Evolutionary conservation across 1,140 invertebrate genomes (phyloP).

Genomic region (Sycophila sp.): DNA sequence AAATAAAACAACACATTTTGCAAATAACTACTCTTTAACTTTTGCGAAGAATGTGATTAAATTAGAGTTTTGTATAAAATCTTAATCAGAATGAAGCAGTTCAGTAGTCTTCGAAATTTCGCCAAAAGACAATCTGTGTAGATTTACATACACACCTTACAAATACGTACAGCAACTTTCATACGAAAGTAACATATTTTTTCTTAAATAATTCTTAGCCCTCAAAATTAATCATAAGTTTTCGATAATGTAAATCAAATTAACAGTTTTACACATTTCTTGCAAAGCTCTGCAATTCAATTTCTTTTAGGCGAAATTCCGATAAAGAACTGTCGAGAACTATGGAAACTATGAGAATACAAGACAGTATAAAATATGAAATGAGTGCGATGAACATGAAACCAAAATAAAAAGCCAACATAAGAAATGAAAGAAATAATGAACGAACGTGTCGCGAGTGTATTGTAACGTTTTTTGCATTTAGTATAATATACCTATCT

Average conservation of each 20-base stretch:
- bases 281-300: neutral
- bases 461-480: conserved; percentile 62
- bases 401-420: conserved; percentile 48
- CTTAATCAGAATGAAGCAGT: conserved; percentile 16
- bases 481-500: conserved; percentile 62
- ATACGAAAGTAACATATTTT: too few relatives aligned
- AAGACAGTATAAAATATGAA: conserved; percentile 23
- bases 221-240: conserved; percentile 23
- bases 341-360: neutral
- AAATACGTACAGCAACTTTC: too few relatives aligned
- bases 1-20: conserved; percentile 24
- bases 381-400: conserved; percentile 47
- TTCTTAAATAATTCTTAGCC: neutral
- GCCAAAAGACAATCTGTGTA: conserved; percentile 8
- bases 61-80: conserved; percentile 34
- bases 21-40: conserved; percentile 24
- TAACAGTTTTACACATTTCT: conserved; percentile 1
- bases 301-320: conserved; percentile 25
- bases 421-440: conserved; percentile 48
- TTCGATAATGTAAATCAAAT: conserved; percentile 1
- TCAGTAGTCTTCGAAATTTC: conserved; percentile 15
- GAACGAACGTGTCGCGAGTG: conserved; percentile 52
- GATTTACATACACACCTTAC: too few relatives aligned
- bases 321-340: too few relatives aligned
- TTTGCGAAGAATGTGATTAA: conserved; percentile 27